phyloP scores from a whole-genome alignment of 2,113 vertebrate species.

The Oryzias woworae region DNA sequence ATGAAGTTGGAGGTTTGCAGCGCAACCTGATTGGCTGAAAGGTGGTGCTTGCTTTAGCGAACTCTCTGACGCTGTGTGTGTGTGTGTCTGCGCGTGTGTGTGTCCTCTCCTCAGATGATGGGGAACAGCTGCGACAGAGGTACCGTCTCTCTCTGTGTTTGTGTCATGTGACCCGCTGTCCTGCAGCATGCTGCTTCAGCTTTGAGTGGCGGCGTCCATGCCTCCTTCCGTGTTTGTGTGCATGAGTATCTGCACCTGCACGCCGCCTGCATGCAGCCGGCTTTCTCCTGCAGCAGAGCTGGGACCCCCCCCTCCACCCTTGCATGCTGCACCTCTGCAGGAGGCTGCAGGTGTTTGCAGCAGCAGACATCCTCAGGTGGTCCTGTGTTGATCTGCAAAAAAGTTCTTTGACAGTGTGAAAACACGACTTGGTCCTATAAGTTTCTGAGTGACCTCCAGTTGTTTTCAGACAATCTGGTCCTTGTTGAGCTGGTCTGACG shows the following conservation, averaged over 20 bases:
- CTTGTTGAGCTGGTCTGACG: no score
- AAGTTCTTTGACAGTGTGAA: no score
- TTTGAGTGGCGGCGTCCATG: slow-evolving; percentile 13
- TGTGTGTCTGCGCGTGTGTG: slow-evolving; percentile 17
- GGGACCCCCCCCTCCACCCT: slow-evolving; percentile 32
- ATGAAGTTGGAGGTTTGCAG: slow-evolving; percentile 46
- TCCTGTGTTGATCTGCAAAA: no score
- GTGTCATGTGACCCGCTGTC: slow-evolving; percentile 51
- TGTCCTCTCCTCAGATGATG: slow-evolving; percentile 83
- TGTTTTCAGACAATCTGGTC: no score
- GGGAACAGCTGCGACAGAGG: slow-evolving; percentile 97
- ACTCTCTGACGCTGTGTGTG: slow-evolving; percentile 53
- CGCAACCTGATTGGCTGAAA: slow-evolving; percentile 65
- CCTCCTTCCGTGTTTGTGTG: neutral
- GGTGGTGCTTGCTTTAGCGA: slow-evolving; percentile 53
- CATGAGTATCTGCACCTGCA: neutral
- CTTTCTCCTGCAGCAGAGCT: slow-evolving; percentile 38
- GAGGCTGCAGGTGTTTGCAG: no score
- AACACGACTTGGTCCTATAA: no score
- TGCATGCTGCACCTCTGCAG: slow-evolving; percentile 34
- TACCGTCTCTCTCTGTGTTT: slow-evolving; percentile 69
- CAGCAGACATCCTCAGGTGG: no score
- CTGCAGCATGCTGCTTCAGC: slow-evolving; percentile 46
- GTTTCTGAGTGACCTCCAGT: no score
- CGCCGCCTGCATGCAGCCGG: slow-evolving; percentile 1